Percentiles rank a stretch among this genome's conserved stretches.
These are phyloP conservation scores for Tenebrosternarchus preto DNA, from an alignment of 2,113 vertebrate species.

Conservation along the genomic window DNA sequence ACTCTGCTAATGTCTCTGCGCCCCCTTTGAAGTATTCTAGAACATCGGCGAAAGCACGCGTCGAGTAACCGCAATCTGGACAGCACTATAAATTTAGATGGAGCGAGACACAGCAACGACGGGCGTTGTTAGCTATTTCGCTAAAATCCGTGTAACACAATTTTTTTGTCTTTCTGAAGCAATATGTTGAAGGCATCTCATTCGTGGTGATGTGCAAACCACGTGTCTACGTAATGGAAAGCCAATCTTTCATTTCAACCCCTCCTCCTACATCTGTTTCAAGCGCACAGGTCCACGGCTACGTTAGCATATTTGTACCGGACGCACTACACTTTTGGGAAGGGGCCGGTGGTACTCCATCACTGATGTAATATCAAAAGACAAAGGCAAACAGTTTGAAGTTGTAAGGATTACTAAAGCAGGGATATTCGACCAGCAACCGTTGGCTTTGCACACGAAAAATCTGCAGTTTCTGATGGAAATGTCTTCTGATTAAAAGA, in stretches of 20 bases:
- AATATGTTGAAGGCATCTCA: slow-evolving; percentile 45
- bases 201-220: slow-evolving; percentile 73
- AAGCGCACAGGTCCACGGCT: slow-evolving; percentile 63
- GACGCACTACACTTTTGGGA: slow-evolving; percentile 25
- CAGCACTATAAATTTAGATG: slow-evolving; percentile 3
- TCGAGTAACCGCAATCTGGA: slow-evolving; percentile 2
- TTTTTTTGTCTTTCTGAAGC: too few relatives aligned
- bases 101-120: neutral
- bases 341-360: slow-evolving; percentile 17
- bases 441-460: too few relatives aligned
- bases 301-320: slow-evolving; percentile 12
- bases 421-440: too few relatives aligned
- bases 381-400: neutral
- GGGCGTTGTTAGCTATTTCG: neutral
- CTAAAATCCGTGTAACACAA: too few relatives aligned
- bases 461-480: slow-evolving; percentile 56
- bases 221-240: slow-evolving; percentile 82
- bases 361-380: slow-evolving; percentile 25
- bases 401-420: slow-evolving; percentile 48
- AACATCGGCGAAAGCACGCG: neutral
- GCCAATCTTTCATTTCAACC: slow-evolving; percentile 72
- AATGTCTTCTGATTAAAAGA: slow-evolving; percentile 60
- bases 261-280: slow-evolving; percentile 72
- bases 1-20: neutral
- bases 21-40: slow-evolving; percentile 1